Evolutionary conservation across 2,888 invertebrate genomes (phyloP).

Genomic region (Hyles lineata): DNA sequence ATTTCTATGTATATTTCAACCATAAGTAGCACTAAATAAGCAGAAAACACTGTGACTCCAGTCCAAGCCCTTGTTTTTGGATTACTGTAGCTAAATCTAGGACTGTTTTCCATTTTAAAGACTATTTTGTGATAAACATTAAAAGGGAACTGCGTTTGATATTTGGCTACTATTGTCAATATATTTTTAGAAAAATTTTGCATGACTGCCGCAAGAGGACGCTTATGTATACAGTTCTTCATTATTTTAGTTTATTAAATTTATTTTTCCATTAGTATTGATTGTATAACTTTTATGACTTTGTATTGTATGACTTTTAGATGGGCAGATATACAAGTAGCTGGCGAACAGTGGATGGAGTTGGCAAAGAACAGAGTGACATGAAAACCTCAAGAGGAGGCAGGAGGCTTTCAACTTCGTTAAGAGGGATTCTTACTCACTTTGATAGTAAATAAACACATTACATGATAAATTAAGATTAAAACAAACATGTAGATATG

Average conservation of each 20-base stretch:
- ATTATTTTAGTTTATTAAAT: background rate
- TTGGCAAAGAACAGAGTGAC: too few relatives aligned
- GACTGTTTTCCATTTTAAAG: background rate
- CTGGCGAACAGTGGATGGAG: too few relatives aligned
- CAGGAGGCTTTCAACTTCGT: too few relatives aligned
- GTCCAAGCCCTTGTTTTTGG: constrained; percentile 58
- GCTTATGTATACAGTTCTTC: background rate
- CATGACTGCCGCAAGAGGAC: background rate
- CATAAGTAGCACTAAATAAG: constrained; percentile 69
- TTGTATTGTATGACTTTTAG: too few relatives aligned
- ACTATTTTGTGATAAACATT: background rate
- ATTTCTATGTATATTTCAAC: constrained; percentile 72
- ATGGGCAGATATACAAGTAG: too few relatives aligned
- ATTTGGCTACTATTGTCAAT: constrained; percentile 1
- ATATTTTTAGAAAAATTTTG: constrained; percentile 11
- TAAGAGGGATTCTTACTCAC: too few relatives aligned
- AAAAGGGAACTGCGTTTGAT: background rate
- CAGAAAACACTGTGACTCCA: constrained; percentile 74
- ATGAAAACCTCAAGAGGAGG: too few relatives aligned
- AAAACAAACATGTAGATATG: too few relatives aligned
- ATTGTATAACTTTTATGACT: too few relatives aligned
- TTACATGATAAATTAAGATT: too few relatives aligned
- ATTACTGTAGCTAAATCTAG: constrained; percentile 52
- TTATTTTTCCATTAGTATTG: background rate
- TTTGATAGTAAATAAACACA: too few relatives aligned